Percentiles rank a stretch among this genome's conserved stretches.
phyloP scores from a whole-genome alignment of 1,140 invertebrate species.

The Saccostrea cuccullata region DNA sequence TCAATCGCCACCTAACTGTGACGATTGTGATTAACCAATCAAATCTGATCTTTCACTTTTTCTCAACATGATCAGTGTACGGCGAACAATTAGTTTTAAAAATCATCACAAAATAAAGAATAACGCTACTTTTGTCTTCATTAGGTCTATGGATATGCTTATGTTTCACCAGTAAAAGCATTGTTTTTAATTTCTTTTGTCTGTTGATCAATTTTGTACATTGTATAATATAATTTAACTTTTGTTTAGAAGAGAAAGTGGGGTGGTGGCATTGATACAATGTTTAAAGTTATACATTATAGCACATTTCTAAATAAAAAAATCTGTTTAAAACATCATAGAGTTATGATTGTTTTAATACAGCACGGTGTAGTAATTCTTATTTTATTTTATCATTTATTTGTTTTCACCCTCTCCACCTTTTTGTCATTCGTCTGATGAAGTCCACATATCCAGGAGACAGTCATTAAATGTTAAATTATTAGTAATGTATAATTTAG shows the following conservation, averaged over 20 bases:
- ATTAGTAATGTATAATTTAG: too few relatives aligned
- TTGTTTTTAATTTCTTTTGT: not conserved
- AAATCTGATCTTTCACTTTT: conserved; percentile 6
- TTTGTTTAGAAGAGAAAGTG: not conserved
- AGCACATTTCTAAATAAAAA: too few relatives aligned
- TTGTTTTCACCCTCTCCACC: too few relatives aligned
- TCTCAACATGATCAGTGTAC: not conserved
- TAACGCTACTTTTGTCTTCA: not conserved
- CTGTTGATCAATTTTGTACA: not conserved
- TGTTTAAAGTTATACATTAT: too few relatives aligned
- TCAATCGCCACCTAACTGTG: not conserved
- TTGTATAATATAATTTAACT: not conserved
- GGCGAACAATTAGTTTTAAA: not conserved
- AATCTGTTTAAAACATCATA: too few relatives aligned
- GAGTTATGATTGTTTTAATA: too few relatives aligned
- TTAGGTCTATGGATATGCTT: not conserved
- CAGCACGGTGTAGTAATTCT: not conserved
- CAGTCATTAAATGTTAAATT: too few relatives aligned
- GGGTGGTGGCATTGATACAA: too few relatives aligned
- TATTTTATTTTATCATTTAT: not conserved
- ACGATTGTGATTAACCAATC: not conserved
- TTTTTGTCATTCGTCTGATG: too few relatives aligned
- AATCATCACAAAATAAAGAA: not conserved
- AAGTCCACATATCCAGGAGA: too few relatives aligned
- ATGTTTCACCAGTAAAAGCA: not conserved